Percentiles rank a stretch among this genome's conserved stretches.
phyloP scores from a whole-genome alignment of 2,888 invertebrate genomes.

The Drosophila multiciliata region DNA sequence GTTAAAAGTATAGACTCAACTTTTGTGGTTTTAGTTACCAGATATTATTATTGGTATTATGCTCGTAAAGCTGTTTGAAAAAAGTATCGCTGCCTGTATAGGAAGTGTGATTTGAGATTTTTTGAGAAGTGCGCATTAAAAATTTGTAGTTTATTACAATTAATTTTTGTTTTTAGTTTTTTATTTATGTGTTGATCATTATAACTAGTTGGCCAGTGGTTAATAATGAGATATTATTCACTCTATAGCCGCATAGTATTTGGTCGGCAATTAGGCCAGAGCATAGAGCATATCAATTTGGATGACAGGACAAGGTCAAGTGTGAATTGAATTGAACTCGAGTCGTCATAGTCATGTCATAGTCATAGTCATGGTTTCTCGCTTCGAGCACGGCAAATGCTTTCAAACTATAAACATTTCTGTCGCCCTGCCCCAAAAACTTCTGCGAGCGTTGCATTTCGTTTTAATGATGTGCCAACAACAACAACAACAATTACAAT shows the following conservation, averaged over 20 bases:
- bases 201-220: constrained; percentile 65
- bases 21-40: constrained; percentile 1
- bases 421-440: constrained; percentile 39
- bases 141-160: constrained; percentile 52
- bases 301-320: constrained; percentile 62
- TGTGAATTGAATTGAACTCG: constrained; percentile 50
- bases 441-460: constrained; percentile 7
- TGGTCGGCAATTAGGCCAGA: constrained; percentile 27
- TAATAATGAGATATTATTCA: constrained; percentile 18
- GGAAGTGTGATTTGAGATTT: constrained; percentile 44
- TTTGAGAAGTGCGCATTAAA: constrained; percentile 18
- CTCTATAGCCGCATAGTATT: constrained; percentile 16
- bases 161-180: constrained; percentile 6
- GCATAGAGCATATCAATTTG: constrained; percentile 29
- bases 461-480: constrained; percentile 70
- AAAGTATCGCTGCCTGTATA: constrained; percentile 14
- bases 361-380: not conserved
- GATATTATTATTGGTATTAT: constrained; percentile 20
- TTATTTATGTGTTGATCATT: constrained; percentile 40
- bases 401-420: constrained; percentile 40
- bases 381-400: constrained; percentile 35
- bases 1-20: not conserved
- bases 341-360: constrained; percentile 5
- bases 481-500: not conserved
- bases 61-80: constrained; percentile 13